A percentile compares a stretch with the other conserved stretches of the same genome.
phyloP scores from a whole-genome alignment of 2,888 invertebrate genomes.

The Athalia cordata region DNA sequence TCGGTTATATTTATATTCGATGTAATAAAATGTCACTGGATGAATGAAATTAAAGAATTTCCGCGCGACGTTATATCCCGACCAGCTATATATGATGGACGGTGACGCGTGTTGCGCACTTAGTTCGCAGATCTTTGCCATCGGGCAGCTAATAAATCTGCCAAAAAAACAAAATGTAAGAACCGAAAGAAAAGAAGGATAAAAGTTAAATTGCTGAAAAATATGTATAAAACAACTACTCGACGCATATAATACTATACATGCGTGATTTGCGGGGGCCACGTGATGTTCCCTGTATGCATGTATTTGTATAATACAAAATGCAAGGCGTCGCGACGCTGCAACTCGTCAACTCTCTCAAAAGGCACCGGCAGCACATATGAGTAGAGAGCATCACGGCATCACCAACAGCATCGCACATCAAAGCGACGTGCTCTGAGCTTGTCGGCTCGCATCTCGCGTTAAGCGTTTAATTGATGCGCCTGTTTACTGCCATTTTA shows the following conservation, averaged over 20 bases:
- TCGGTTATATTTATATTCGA: slow-evolving; percentile 3
- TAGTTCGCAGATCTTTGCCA: slow-evolving; percentile 39
- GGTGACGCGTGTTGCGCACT: slow-evolving; percentile 46
- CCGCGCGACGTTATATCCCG: background rate
- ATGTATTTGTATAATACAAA: background rate
- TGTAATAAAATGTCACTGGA: slow-evolving; percentile 24
- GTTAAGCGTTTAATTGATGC: slow-evolving; percentile 40
- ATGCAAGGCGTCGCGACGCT: background rate
- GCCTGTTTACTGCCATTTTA: slow-evolving; percentile 39
- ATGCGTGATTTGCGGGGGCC: slow-evolving; percentile 4
- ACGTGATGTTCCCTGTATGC: background rate
- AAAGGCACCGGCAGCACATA: background rate
- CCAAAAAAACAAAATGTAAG: slow-evolving; percentile 17
- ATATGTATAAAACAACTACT: slow-evolving; percentile 18
- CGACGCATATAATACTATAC: background rate
- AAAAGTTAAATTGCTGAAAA: background rate
- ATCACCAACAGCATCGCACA: background rate
- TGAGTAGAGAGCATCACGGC: background rate
- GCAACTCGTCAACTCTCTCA: background rate
- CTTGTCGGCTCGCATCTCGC: slow-evolving; percentile 26
- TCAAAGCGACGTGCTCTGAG: slow-evolving; percentile 13
- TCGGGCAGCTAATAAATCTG: slow-evolving; percentile 42
- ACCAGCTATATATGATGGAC: slow-evolving; percentile 21
- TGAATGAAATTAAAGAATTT: slow-evolving; percentile 39
- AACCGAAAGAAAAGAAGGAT: slow-evolving; percentile 39